These are phyloP conservation scores for Camelus bactrianus DNA, from an alignment of 2,113 vertebrate genomes.

Conservation along the genomic window DNA sequence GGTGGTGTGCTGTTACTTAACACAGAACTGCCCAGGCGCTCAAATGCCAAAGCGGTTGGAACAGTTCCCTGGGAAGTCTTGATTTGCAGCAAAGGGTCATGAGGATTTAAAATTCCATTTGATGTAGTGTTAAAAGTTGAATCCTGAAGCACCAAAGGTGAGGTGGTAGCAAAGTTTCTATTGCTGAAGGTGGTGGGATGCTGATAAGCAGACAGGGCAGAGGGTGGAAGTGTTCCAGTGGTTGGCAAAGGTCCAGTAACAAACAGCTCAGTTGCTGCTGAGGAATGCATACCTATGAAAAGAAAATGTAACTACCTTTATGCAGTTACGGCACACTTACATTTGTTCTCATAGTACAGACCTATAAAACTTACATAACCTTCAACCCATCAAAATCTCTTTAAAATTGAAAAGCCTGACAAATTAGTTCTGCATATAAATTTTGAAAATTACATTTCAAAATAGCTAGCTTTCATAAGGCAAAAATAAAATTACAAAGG, in stretches of 20 bases:
- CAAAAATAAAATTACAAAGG: constrained; percentile 55
- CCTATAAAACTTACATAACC: neutral
- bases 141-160: constrained; percentile 95
- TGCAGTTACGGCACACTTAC: neutral
- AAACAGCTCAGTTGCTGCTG: constrained; percentile 94
- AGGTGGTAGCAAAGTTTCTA: constrained; percentile 94
- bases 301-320: constrained; percentile 70
- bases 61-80: constrained; percentile 95
- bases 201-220: constrained; percentile 95
- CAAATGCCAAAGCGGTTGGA: constrained; percentile 94
- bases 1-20: constrained; percentile 93
- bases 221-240: constrained; percentile 95
- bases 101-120: constrained; percentile 94
- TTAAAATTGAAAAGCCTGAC: neutral
- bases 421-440: neutral
- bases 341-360: constrained; percentile 19
- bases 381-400: constrained; percentile 12
- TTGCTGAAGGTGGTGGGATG: constrained; percentile 94
- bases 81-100: constrained; percentile 95
- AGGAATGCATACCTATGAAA: constrained; percentile 94
- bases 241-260: constrained; percentile 96
- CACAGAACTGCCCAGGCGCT: constrained; percentile 92
- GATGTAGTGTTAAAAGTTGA: constrained; percentile 94
- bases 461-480: constrained; percentile 49
- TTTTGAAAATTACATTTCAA: constrained; percentile 46